Conservation (phyloP, 64 coral and sea anemone genomes). For the Stichodactyla mertensii region DNA sequence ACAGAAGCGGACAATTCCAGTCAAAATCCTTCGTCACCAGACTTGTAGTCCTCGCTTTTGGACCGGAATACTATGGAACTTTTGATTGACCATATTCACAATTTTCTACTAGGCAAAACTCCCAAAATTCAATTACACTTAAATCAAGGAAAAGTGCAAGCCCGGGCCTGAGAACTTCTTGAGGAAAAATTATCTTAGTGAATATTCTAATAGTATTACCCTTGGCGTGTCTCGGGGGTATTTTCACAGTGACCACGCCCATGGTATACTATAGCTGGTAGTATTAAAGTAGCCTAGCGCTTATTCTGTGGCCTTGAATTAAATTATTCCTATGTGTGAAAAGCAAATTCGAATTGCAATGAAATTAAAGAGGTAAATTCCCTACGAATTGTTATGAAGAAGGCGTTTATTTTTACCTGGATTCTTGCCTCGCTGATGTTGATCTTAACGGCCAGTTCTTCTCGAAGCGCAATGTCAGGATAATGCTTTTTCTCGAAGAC, state of each 20-base stretch:
- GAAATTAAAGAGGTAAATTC: conserved; percentile 17
- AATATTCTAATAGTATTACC: conserved; percentile 89
- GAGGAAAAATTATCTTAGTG: conserved; percentile 80
- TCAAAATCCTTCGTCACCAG: no score
- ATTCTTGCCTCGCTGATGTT: conserved; percentile 95
- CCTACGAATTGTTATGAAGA: neutral
- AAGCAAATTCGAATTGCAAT: conserved; percentile 14
- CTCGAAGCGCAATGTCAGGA: conserved; percentile 90
- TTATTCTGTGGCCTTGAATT: conserved; percentile 2
- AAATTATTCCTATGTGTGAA: conserved; percentile 18
- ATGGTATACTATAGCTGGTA: neutral
- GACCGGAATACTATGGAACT: no score
- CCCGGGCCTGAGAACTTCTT: conserved; percentile 34
- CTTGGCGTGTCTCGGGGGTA: neutral
- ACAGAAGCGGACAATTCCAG: no score
- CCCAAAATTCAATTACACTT: conserved; percentile 78
- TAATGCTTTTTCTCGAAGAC: conserved; percentile 99
- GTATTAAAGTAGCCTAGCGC: neutral
- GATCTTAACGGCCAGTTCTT: conserved; percentile 91
- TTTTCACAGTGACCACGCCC: conserved; percentile 47
- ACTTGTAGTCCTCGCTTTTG: no score
- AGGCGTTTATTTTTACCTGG: conserved; percentile 51
- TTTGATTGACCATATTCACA: conserved; percentile 63
- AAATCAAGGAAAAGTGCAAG: conserved; percentile 1
- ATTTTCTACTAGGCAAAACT: conserved; percentile 32